Conservation (phyloP, 1,140 invertebrate species). For the Acromyrmex charruanus region DNA sequence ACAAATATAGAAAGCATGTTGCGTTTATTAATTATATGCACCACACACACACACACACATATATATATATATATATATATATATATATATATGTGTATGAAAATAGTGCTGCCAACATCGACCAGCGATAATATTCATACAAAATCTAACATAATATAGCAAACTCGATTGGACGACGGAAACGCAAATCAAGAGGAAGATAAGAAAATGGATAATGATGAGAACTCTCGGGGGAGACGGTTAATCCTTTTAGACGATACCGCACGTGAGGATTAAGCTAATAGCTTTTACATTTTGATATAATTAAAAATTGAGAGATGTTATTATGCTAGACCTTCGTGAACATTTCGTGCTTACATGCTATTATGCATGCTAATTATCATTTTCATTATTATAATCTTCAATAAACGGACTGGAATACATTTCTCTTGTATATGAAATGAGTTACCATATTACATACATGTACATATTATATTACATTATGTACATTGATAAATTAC, state of each 20-base stretch:
- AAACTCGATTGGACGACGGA: constrained; percentile 10
- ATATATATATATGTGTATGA: background rate
- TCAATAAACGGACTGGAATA: background rate
- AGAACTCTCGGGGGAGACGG: constrained; percentile 67
- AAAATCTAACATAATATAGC: background rate
- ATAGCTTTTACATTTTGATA: constrained; percentile 27
- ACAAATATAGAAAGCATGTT: background rate
- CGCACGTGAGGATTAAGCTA: constrained; percentile 72
- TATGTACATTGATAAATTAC: background rate
- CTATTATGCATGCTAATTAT: background rate
- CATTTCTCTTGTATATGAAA: background rate
- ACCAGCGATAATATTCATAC: background rate
- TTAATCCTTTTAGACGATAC: constrained; percentile 68
- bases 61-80: background rate
- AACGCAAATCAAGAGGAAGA: constrained; percentile 25
- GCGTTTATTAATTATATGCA: background rate
- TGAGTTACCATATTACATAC: background rate
- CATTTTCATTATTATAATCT: constrained; percentile 21
- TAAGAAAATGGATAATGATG: constrained; percentile 29
- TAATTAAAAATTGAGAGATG: background rate
- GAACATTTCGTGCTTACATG: constrained; percentile 4
- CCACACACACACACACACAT: too few relatives aligned
- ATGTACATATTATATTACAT: background rate
- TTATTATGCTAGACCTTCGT: background rate
- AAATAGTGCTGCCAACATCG: background rate